phyloP scores from a whole-genome alignment of 2,797 vertebrate species.

The Cetoscarus ocellatus region DNA sequence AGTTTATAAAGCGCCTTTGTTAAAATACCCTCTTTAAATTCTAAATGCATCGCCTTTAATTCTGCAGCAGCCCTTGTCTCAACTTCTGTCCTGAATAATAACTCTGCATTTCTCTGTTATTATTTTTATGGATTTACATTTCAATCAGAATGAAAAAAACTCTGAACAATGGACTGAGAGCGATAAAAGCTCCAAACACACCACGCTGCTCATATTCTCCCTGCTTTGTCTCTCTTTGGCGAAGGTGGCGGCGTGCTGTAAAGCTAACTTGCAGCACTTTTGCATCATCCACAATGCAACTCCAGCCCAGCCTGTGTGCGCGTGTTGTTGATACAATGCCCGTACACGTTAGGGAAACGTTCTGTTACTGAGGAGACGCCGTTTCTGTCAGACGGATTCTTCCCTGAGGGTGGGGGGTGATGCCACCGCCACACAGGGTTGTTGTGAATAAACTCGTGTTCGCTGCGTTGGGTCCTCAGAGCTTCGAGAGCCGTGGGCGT shows the following conservation, averaged over 20 bases:
- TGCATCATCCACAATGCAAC: conserved; percentile 70
- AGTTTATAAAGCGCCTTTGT: conserved; percentile 15
- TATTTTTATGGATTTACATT: conserved; percentile 37
- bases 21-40: conserved; percentile 24
- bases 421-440: background rate
- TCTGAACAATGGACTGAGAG: background rate
- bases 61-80: conserved; percentile 8
- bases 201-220: conserved; percentile 17
- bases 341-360: conserved; percentile 44
- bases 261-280: conserved; percentile 67
- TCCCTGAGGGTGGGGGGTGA: background rate
- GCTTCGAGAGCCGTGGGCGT: conserved; percentile 2
- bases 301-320: conserved; percentile 24
- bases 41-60: conserved; percentile 24
- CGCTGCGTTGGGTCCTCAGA: background rate
- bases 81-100: conserved; percentile 8
- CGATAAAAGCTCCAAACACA: background rate
- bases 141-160: conserved; percentile 29
- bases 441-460: conserved; percentile 3
- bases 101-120: conserved; percentile 12
- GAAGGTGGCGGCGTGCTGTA: conserved; percentile 33
- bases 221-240: conserved; percentile 23
- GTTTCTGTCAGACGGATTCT: conserved; percentile 13
- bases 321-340: conserved; percentile 43
- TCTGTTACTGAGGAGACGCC: conserved; percentile 20